Evolutionary conservation across 2,113 vertebrate genomes (phyloP).

Genomic region (Chaetodon auriga): DNA sequence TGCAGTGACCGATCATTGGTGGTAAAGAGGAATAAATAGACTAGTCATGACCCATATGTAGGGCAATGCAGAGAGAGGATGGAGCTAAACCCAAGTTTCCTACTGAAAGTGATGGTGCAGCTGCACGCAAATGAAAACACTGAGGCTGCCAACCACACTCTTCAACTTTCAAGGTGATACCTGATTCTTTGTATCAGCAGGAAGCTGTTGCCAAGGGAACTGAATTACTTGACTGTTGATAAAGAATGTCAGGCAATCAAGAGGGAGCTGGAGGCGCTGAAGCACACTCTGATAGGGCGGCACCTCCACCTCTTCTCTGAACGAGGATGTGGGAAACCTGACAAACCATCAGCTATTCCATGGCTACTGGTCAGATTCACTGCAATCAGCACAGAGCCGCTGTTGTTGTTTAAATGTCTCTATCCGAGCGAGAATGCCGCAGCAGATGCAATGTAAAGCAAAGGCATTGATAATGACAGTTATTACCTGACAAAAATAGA

Average conservation of each 20-base stretch:
- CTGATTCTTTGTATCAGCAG: constrained; percentile 78
- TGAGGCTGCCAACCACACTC: constrained; percentile 58
- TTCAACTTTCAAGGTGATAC: constrained; percentile 82
- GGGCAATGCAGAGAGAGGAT: background rate
- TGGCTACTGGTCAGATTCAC: constrained; percentile 48
- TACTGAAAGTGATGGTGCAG: constrained; percentile 49
- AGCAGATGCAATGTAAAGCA: constrained; percentile 50
- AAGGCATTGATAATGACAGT: constrained; percentile 68
- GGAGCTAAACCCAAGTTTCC: constrained; percentile 42
- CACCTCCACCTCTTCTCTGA: constrained; percentile 60
- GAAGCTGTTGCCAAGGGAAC: constrained; percentile 82
- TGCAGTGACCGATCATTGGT: constrained; percentile 30
- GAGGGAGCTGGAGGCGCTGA: constrained; percentile 71
- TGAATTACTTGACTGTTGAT: constrained; percentile 82
- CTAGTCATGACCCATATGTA: constrained; percentile 41
- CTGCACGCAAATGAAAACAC: constrained; percentile 66
- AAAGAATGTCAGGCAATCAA: constrained; percentile 83
- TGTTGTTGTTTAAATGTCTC: constrained; percentile 44
- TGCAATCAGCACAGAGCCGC: constrained; percentile 8
- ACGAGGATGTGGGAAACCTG: constrained; percentile 53
- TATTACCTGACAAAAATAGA: constrained; percentile 75
- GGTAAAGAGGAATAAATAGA: constrained; percentile 40
- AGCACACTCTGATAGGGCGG: constrained; percentile 68
- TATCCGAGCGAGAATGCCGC: constrained; percentile 25
- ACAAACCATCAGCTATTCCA: constrained; percentile 58